A percentile compares a stretch with the other conserved stretches of the same genome.
Conservation (phyloP, 2,113 vertebrate genomes). For the Oryzias melastigma region DNA sequence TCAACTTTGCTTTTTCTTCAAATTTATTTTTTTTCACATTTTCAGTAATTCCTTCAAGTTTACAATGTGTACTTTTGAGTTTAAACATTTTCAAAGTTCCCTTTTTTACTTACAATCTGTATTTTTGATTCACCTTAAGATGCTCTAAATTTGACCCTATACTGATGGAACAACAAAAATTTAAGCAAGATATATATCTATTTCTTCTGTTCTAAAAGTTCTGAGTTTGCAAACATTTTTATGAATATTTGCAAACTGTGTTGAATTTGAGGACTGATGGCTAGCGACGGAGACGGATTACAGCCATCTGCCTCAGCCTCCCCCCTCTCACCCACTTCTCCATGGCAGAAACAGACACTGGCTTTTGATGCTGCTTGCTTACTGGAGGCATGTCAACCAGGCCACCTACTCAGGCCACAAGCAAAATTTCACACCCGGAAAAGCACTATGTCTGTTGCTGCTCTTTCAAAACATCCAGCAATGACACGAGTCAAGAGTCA, state of each 20-base stretch:
- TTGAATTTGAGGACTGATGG: slow-evolving; percentile 35
- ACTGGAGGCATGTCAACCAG: slow-evolving; percentile 38
- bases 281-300: slow-evolving; percentile 46
- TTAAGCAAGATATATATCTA: too few relatives aligned
- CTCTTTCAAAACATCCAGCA: slow-evolving; percentile 36
- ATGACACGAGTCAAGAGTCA: slow-evolving; percentile 28
- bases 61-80: too few relatives aligned
- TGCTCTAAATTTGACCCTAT: too few relatives aligned
- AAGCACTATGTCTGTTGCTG: neutral
- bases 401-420: slow-evolving; percentile 24
- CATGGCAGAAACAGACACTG: slow-evolving; percentile 46
- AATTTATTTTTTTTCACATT: too few relatives aligned
- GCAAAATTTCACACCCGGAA: slow-evolving; percentile 33
- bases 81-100: too few relatives aligned
- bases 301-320: slow-evolving; percentile 38
- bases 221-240: slow-evolving; percentile 11
- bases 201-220: slow-evolving; percentile 38
- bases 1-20: too few relatives aligned
- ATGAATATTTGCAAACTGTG: slow-evolving; percentile 41
- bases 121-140: too few relatives aligned
- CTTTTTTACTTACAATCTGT: too few relatives aligned
- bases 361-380: slow-evolving; percentile 44
- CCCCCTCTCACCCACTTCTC: slow-evolving; percentile 30
- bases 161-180: too few relatives aligned
- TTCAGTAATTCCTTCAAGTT: too few relatives aligned